These are phyloP conservation scores for Tenodera sinensis DNA, from an alignment of 2,888 invertebrate species.

Conservation along the genomic window DNA sequence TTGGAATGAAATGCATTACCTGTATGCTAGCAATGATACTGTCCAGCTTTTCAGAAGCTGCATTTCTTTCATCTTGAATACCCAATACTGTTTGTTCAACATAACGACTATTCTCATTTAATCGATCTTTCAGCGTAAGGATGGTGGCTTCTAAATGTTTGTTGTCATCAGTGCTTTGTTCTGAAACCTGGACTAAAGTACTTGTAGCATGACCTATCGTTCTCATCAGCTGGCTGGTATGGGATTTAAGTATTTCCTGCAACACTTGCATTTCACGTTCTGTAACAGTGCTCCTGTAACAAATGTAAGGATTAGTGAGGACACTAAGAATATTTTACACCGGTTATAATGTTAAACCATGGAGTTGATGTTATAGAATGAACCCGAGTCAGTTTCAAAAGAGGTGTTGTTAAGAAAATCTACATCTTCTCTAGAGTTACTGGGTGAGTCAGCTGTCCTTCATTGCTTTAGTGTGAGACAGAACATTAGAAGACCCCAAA, in stretches of 20 bases:
- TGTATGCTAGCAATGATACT: constrained; percentile 32
- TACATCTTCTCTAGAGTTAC: too few relatives aligned
- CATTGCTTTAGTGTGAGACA: too few relatives aligned
- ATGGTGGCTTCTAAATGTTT: constrained; percentile 37
- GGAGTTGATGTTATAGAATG: too few relatives aligned
- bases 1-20: constrained; percentile 29
- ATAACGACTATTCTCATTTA: background rate
- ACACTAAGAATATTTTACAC: background rate
- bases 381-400: too few relatives aligned
- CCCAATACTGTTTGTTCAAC: background rate
- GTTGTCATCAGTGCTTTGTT: constrained; percentile 38
- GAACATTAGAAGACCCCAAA: too few relatives aligned
- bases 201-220: constrained; percentile 37
- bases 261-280: constrained; percentile 55
- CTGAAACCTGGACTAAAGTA: constrained; percentile 38
- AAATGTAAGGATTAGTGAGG: background rate
- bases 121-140: constrained; percentile 1
- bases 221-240: constrained; percentile 41
- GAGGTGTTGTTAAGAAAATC: too few relatives aligned
- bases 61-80: constrained; percentile 8
- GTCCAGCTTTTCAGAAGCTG: constrained; percentile 32
- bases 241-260: constrained; percentile 50
- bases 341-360: background rate
- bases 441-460: too few relatives aligned
- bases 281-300: constrained; percentile 53